Evolutionary conservation across 1,140 invertebrate species (phyloP), one percentile per base, ranked within the genome.

Genomic region (Pantala flavescens): DNA sequence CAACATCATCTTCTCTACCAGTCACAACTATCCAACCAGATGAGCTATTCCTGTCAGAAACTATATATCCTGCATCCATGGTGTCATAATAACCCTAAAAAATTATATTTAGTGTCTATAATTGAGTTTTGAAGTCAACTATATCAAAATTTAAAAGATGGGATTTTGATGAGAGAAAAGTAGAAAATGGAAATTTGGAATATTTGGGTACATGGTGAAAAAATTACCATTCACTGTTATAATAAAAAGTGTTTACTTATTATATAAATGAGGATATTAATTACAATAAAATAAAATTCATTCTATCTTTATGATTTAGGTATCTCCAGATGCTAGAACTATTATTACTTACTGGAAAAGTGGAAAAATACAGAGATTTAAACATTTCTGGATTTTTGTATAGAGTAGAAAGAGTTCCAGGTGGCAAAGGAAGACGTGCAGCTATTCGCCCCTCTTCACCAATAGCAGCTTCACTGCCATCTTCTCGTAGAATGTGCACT

Each of bases 61-160:
- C 94, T 43, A 88, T 86, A 79, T 91, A 94, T 0, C 95, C 96
- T 0, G 94, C 93, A 80, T 98, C 96, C 91, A 96, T 96, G 7
- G 95, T 97, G 79, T 97, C 94, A 78, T 98, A 98, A 81, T 91
- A 97, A n/a, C 94, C 95, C 94, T 96, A 75, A 71, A 43, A 36
- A 75, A 55, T 76, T 73, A 75, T 63, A 73, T 43, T 74, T 73
- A 24, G 70, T 23, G n/a, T n/a, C n/a, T n/a, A n/a, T 23, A n/a
- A 28, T 36, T 72, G 23, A 21, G 43, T n/a, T 70, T 11, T 55
- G 28, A 19, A 70, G 16, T 42, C 21, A 70, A 73, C 70, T 71
- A 71, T 42, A 43, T 21, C 23, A 24, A 71, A 76, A 28, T 23
- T 76, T 63, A 19, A 10, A 36, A 21, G 12, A 23, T 21, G 70